These are phyloP conservation scores for Alces alces DNA, from an alignment of 2,113 vertebrate species.

Conservation along the genomic window DNA sequence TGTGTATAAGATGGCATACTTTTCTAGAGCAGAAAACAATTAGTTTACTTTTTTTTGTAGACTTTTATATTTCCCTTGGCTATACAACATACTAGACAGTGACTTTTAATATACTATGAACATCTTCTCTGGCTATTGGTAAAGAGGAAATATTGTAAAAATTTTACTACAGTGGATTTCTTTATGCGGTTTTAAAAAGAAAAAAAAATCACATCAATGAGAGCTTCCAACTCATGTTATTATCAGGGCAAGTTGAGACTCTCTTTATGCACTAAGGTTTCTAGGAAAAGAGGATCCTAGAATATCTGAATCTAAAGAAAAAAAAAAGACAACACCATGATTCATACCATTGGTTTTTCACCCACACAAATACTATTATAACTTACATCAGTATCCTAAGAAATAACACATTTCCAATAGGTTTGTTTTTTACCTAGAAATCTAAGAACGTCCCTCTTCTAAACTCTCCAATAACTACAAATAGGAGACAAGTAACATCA, in stretches of 20 bases:
- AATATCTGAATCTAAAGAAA: not conserved
- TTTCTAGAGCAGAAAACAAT: not conserved
- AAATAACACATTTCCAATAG: not conserved
- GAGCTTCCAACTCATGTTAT: not conserved
- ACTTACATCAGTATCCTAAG: not conserved
- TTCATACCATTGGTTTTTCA: not conserved
- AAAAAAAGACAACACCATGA: not conserved
- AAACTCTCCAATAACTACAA: not conserved
- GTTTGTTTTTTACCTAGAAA: not conserved
- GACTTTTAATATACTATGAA: not conserved
- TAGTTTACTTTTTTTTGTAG: not conserved
- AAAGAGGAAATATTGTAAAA: not conserved
- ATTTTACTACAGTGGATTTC: not conserved
- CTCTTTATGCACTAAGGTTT: not conserved
- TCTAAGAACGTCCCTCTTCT: not conserved
- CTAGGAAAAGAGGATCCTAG: not conserved
- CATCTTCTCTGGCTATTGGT: not conserved
- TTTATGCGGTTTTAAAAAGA: not conserved
- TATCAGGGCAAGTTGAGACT: not conserved
- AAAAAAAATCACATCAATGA: not conserved
- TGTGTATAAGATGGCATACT: not conserved
- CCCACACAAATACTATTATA: not conserved
- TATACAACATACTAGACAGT: not conserved
- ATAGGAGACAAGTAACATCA: not conserved
- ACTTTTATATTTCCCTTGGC: not conserved